A percentile compares a stretch with the other conserved stretches of the same genome.
Conservation (phyloP, 2,797 vertebrate species). For the Alcedo quadribrachys region DNA sequence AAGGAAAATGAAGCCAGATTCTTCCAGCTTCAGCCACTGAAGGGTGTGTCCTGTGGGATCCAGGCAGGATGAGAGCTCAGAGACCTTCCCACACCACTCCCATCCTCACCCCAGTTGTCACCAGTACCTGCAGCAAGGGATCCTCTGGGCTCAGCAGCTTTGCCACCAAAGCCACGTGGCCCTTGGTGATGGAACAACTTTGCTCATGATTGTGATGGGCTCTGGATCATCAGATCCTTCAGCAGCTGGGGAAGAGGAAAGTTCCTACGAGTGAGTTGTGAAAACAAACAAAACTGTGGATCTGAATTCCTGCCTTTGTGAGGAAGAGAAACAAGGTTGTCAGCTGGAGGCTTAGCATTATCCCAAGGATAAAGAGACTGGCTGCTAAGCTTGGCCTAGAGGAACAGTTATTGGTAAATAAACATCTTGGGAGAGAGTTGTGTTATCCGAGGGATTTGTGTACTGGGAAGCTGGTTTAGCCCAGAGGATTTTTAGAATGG, state of each 20-base stretch:
- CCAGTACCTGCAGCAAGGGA: neutral
- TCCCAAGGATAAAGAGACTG: conserved; percentile 55
- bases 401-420: conserved; percentile 50
- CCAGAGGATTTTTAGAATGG: conserved; percentile 28
- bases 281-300: neutral
- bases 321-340: conserved; percentile 29
- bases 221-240: neutral
- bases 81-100: rapidly evolving
- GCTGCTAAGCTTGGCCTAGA: conserved; percentile 44
- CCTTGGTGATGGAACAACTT: neutral
- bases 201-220: neutral
- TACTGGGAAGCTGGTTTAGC: conserved; percentile 13
- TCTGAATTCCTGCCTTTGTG: conserved; percentile 51
- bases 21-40: neutral
- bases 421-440: conserved; percentile 39
- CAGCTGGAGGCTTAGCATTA: conserved; percentile 28
- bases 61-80: neutral
- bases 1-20: neutral
- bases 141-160: neutral
- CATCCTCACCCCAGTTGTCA: neutral
- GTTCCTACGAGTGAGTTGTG: conserved; percentile 20
- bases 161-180: neutral
- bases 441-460: conserved; percentile 25
- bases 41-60: neutral
- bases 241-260: neutral